Conservation (phyloP, 2,797 vertebrate genomes). For the Paratrypauchen microcephalus region DNA sequence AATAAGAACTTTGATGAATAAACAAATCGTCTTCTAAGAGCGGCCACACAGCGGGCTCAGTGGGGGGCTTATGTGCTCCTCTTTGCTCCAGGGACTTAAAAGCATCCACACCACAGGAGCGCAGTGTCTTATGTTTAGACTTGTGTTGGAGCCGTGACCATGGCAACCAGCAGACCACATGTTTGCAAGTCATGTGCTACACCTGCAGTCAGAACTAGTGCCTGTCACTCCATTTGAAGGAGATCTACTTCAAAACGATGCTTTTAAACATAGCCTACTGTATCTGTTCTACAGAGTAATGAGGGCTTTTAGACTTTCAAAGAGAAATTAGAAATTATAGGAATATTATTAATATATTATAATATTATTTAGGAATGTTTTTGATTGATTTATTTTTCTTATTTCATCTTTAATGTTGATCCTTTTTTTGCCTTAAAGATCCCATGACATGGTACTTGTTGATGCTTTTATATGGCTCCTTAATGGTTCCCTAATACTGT, state of each 20-base stretch:
- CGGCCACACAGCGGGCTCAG: conserved; percentile 16
- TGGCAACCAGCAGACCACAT: neutral
- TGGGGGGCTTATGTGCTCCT: conserved; percentile 11
- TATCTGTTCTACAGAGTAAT: neutral
- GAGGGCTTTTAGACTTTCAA: neutral
- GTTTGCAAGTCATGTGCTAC: neutral
- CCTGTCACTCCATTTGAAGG: neutral
- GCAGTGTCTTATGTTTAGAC: conserved; percentile 16
- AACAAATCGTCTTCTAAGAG: conserved; percentile 33
- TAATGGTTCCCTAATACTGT: no score
- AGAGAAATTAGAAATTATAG: no score
- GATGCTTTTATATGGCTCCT: no score
- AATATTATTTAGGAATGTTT: no score
- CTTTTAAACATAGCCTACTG: neutral
- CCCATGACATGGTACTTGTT: no score
- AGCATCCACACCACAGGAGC: conserved; percentile 22
- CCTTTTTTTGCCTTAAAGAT: no score
- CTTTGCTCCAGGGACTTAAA: conserved; percentile 1
- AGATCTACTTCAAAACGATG: neutral
- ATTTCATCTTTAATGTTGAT: no score
- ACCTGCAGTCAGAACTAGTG: neutral
- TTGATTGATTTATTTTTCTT: no score
- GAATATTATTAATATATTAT: no score
- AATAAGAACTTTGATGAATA: conserved; percentile 26
- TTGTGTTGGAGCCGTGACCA: neutral